phyloP scores from a whole-genome alignment of 1,140 invertebrate genomes.

The Druon quercuslanigerum region DNA sequence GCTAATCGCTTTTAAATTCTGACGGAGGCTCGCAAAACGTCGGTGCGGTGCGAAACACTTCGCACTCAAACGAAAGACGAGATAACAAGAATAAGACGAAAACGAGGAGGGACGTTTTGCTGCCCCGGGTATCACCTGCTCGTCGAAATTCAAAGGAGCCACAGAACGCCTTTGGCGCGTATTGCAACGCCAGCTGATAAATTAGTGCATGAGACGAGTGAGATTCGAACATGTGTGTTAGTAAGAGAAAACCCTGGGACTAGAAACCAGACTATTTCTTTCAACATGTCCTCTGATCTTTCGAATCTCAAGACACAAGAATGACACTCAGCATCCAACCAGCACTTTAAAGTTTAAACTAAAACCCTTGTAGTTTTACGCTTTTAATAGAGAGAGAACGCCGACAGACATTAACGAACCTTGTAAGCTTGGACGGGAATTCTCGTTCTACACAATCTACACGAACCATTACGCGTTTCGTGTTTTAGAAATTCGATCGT shows the following conservation, averaged over 20 bases:
- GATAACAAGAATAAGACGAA: slow-evolving; percentile 24
- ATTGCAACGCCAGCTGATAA: slow-evolving; percentile 55
- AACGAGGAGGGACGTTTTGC: slow-evolving; percentile 8
- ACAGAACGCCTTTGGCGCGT: slow-evolving; percentile 37
- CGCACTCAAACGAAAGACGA: slow-evolving; percentile 20
- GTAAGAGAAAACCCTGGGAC: slow-evolving; percentile 11
- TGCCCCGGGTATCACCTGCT: slow-evolving; percentile 38
- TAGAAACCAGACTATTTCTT: slow-evolving; percentile 60
- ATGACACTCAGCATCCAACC: slow-evolving; percentile 41
- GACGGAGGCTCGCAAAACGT: neutral
- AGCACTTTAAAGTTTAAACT: neutral
- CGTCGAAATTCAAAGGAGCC: slow-evolving; percentile 45
- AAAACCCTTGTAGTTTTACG: neutral
- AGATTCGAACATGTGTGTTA: slow-evolving; percentile 33
- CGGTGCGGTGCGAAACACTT: neutral
- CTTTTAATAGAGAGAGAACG: slow-evolving; percentile 28
- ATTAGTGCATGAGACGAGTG: slow-evolving; percentile 54
- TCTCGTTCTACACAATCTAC: slow-evolving; percentile 9
- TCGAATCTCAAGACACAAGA: slow-evolving; percentile 39
- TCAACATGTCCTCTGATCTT: slow-evolving; percentile 63
- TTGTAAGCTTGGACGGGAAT: neutral
- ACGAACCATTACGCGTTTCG: slow-evolving; percentile 7
- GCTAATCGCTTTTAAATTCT: slow-evolving; percentile 24
- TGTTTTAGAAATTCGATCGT: slow-evolving; percentile 11
- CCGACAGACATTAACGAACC: neutral